Evolutionary conservation across 2,888 invertebrate species (phyloP), one percentile per base, ranked within the genome.

Genomic region (Busseola fusca): DNA sequence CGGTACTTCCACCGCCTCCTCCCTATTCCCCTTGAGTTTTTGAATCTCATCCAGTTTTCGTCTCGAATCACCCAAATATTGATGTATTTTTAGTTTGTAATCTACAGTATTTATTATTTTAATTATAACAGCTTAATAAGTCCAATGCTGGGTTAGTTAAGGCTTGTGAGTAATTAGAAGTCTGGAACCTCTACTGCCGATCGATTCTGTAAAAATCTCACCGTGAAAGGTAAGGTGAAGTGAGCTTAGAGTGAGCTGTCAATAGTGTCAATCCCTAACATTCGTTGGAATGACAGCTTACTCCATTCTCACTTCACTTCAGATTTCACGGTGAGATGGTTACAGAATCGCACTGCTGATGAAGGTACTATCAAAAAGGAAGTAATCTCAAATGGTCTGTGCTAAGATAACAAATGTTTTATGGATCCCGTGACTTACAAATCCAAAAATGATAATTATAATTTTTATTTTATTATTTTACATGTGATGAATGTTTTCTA

Each of bases 1-100:
- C 95, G 0, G 89, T 95, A 67, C 87, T 95, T 54, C 95, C 95
- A 3, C 96, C 96, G 6, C 96, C 96, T 0, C 96, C 96, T 21
- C 96, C 96, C 9, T 96, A 96, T 76, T 94, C 96, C 1, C 96
- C 96, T 71, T 96, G 88, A 91, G 84, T 74, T 50, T 54, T 16
- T 62, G 10, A 66, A 68, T 63, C 74, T 70, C 48, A 60, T 76
- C 48, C 60, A 66, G 63, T 64, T 76, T 74, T 68, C 64, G 66
- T 76, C 69, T 83, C 62, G 66, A 73, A 76, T 70, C 71, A 77
- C 73, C 80, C 76, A 81, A 85, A 84, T 86, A 83, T 84, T 84
- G 81, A 80, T 84, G 80, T 78, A 78, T 76, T 81, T 77, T 77
- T 84, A 77, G 81, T 77, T 81, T 81, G 64, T 84, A 78, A 78